Evolutionary conservation across 2,113 vertebrate species (phyloP).

Genomic region (Semnopithecus entellus): DNA sequence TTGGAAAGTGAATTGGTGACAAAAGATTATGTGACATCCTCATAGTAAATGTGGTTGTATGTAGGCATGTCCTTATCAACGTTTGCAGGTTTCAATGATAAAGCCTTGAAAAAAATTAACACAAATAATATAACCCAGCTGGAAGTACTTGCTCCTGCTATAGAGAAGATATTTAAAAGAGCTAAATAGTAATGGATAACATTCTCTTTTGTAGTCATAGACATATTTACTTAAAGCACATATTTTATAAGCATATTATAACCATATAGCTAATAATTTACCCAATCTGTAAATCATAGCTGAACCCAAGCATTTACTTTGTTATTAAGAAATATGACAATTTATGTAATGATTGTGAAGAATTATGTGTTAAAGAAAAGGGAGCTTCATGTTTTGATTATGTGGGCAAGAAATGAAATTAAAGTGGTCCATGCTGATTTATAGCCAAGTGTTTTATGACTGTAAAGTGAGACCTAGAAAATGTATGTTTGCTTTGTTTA

Average conservation of each 20-base stretch:
- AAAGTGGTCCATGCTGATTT: slow-evolving; percentile 65
- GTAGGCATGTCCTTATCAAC: not conserved
- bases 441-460: not conserved
- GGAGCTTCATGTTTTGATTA: slow-evolving; percentile 74
- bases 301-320: slow-evolving; percentile 61
- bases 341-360: slow-evolving; percentile 76
- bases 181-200: slow-evolving; percentile 49
- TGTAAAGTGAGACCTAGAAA: slow-evolving; percentile 13
- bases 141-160: not conserved
- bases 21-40: not conserved
- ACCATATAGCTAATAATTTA: slow-evolving; percentile 48
- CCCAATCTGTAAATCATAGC: slow-evolving; percentile 66
- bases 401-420: slow-evolving; percentile 71
- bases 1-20: not conserved
- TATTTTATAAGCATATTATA: slow-evolving; percentile 51
- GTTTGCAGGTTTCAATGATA: not conserved
- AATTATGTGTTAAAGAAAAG: slow-evolving; percentile 76
- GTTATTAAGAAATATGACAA: slow-evolving; percentile 73
- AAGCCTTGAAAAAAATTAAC: not conserved
- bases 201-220: not conserved
- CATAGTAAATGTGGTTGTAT: not conserved
- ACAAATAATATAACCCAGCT: slow-evolving; percentile 34
- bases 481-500: slow-evolving; percentile 39
- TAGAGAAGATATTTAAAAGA: slow-evolving; percentile 46
- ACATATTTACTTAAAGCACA: slow-evolving; percentile 65